A percentile compares a stretch with the other conserved stretches of the same genome.
These are phyloP conservation scores for Camponotus fellah DNA, from an alignment of 2,888 invertebrate species.

Conservation along the genomic window DNA sequence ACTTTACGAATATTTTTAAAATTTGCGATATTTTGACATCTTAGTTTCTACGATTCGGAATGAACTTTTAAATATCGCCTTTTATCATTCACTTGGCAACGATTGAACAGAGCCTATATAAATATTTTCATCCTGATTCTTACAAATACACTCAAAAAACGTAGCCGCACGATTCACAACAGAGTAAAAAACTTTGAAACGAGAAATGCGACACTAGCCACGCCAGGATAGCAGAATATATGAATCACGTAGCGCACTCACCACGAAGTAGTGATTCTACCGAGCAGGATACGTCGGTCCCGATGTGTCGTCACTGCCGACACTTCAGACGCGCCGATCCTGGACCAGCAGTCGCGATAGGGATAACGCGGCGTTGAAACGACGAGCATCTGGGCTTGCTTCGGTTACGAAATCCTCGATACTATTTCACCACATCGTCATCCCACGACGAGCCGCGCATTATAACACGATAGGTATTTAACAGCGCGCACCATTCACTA, in stretches of 20 bases:
- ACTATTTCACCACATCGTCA: constrained; percentile 78
- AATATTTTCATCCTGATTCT: neutral
- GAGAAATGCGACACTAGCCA: neutral
- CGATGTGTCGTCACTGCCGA: constrained; percentile 63
- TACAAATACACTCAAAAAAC: neutral
- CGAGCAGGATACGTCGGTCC: constrained; percentile 80
- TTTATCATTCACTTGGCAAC: constrained; percentile 9
- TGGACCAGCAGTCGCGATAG: constrained; percentile 45
- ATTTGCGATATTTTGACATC: neutral
- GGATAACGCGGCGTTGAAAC: constrained; percentile 59
- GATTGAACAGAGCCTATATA: neutral
- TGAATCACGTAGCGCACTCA: constrained; percentile 73
- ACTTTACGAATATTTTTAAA: neutral
- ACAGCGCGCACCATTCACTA: constrained; percentile 67
- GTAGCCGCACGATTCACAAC: neutral
- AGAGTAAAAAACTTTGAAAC: neutral
- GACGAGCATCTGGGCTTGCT: constrained; percentile 73
- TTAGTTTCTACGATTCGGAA: neutral
- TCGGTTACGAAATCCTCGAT: constrained; percentile 70
- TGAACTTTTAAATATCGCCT: constrained; percentile 1
- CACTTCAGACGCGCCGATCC: constrained; percentile 66
- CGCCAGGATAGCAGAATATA: constrained; percentile 10
- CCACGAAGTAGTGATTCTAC: constrained; percentile 83
- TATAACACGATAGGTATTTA: constrained; percentile 50
- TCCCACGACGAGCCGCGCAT: constrained; percentile 51